phyloP scores from a whole-genome alignment of 2,797 vertebrate genomes.

The Trematomus bernacchii region DNA sequence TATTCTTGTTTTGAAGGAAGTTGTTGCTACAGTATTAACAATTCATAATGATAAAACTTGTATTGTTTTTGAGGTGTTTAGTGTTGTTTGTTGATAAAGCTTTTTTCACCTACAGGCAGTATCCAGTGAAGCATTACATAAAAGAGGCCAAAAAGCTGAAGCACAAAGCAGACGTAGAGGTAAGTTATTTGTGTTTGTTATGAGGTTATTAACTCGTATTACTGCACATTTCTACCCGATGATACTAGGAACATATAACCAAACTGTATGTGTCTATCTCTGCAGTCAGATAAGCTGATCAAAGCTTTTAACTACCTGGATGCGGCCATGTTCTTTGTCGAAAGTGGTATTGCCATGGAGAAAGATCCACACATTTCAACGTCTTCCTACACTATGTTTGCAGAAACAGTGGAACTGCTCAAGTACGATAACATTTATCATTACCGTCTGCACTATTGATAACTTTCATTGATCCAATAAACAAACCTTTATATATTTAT shows the following conservation, averaged over 20 bases:
- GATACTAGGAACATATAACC: too few relatives aligned
- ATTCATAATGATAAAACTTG: background rate
- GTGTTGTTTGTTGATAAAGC: background rate
- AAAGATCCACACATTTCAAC: slow-evolving; percentile 86
- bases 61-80: background rate
- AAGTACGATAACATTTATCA: slow-evolving; percentile 84
- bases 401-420: slow-evolving; percentile 92
- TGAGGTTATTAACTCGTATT: background rate
- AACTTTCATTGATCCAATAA: background rate
- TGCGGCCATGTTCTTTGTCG: slow-evolving; percentile 91
- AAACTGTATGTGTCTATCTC: background rate
- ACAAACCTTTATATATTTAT: background rate
- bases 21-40: background rate
- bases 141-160: slow-evolving; percentile 95
- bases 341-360: slow-evolving; percentile 93
- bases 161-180: slow-evolving; percentile 95
- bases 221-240: background rate
- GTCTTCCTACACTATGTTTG: slow-evolving; percentile 91
- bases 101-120: slow-evolving; percentile 76
- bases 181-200: slow-evolving; percentile 53
- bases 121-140: slow-evolving; percentile 90
- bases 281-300: slow-evolving; percentile 88
- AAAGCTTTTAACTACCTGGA: slow-evolving; percentile 94
- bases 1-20: background rate
- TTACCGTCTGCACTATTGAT: background rate